phyloP scores from a whole-genome alignment of 1,140 invertebrate species.

The Zaprionus africanus region DNA sequence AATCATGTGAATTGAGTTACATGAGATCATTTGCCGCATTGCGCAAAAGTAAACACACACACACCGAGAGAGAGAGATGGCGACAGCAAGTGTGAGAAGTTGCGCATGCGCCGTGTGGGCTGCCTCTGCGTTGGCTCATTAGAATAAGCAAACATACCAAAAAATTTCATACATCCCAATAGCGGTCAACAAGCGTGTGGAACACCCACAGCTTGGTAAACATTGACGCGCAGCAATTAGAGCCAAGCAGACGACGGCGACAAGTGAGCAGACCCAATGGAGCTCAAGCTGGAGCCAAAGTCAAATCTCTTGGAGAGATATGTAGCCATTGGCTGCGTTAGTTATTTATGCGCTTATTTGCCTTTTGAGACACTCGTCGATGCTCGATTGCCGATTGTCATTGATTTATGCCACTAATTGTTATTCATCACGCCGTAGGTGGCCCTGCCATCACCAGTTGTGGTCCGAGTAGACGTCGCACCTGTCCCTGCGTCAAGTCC shows the following conservation, averaged over 20 bases:
- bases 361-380: constrained; percentile 49
- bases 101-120: constrained; percentile 41
- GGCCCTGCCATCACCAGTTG: constrained; percentile 31
- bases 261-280: constrained; percentile 46
- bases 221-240: constrained; percentile 76
- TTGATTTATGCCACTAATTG: constrained; percentile 80
- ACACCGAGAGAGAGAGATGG: neutral
- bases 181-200: constrained; percentile 72
- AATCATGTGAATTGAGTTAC: constrained; percentile 74
- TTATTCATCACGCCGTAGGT: constrained; percentile 75
- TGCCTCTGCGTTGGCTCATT: constrained; percentile 49
- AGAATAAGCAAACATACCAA: constrained; percentile 72
- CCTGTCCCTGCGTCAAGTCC: constrained; percentile 13
- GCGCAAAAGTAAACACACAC: constrained; percentile 30
- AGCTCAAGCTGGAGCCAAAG: neutral
- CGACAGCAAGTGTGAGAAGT: neutral
- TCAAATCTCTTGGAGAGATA: constrained; percentile 5
- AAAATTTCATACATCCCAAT: constrained; percentile 31
- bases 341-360: constrained; percentile 74
- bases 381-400: constrained; percentile 55
- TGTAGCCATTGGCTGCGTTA: constrained; percentile 34
- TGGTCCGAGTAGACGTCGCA: neutral
- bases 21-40: constrained; percentile 71
- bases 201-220: constrained; percentile 78
- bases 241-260: constrained; percentile 57